Percentiles rank a stretch among this genome's conserved stretches.
Conservation (phyloP, 2,888 invertebrate genomes). For the Pyralis farinalis region DNA sequence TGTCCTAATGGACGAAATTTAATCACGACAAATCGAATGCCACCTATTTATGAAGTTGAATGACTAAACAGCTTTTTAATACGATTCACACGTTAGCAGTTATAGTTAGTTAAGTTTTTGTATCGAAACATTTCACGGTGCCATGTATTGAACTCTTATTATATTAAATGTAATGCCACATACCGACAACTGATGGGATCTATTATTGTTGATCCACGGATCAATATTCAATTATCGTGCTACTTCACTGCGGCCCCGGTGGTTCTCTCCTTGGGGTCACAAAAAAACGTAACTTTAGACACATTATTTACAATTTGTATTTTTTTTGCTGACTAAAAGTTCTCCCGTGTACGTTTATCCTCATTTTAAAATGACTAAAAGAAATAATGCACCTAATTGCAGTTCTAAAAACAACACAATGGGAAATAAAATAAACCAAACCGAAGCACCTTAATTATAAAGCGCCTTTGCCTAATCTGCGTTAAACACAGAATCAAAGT, state of each 20-base stretch:
- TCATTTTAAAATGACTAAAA: conserved; percentile 14
- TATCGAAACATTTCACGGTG: conserved; percentile 78
- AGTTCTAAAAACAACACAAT: conserved; percentile 13
- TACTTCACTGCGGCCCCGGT: conserved; percentile 56
- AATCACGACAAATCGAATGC: conserved; percentile 80
- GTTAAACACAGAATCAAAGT: conserved; percentile 62
- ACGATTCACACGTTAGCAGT: conserved; percentile 80
- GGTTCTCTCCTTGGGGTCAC: conserved; percentile 38
- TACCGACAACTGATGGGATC: conserved; percentile 75
- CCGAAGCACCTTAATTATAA: conserved; percentile 62
- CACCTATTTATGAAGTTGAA: conserved; percentile 78
- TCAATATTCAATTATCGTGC: conserved; percentile 77
- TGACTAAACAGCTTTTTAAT: conserved; percentile 80
- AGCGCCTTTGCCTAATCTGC: conserved; percentile 61
- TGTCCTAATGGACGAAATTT: conserved; percentile 75
- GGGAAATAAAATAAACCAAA: conserved; percentile 15
- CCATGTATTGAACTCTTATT: conserved; percentile 77
- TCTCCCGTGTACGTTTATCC: neutral
- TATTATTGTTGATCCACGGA: conserved; percentile 78
- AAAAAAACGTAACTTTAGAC: conserved; percentile 51
- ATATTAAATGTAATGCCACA: conserved; percentile 78
- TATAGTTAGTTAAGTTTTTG: conserved; percentile 80
- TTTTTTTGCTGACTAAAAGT: conserved; percentile 21
- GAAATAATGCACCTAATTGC: conserved; percentile 14
- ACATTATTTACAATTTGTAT: conserved; percentile 43